Base-by-base conservation (phyloP, 2,888 invertebrate species). In the Thecocarcelia acutangulata region DNA sequence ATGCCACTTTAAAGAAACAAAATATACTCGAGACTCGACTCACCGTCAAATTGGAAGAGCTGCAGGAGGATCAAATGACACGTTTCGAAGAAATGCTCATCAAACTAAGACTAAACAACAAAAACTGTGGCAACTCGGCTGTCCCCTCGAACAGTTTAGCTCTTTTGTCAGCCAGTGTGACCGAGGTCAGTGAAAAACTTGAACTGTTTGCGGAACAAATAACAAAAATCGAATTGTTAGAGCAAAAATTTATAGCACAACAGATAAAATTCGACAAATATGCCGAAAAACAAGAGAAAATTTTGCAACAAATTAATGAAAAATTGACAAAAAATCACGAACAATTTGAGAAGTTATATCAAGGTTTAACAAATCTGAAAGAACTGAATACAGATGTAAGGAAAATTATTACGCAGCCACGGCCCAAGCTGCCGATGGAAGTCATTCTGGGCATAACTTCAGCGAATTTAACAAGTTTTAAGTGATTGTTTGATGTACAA, bases 371-470 rank as follows among this genome's bases (percentile, higher is more conserved):
- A 3, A 61, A 19, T 24, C 17, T 80, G 2, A 28, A 54, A 21
- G 28, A 61, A 13, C 12, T 74, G 11, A 42, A 44, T 19, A 64
- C 19, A 11, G 28, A 59, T 28, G 13, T 66, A 8, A 28, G 50
- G 5, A 40, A 63, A 1, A 3, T 24, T 0, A 8, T 37, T 6
- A 15, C 19, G 0, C 33, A 37, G 13, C 58, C 56, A 19, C 56
- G 63, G 0, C 42, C 68, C 15, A 54, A 48, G 28, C 19, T 76
- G 44, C 72, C 75, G 8, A 76, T 72, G 52, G 76, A 80, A 19
- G n/a, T 76, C 1, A 59, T 80, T 56, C 56, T 72, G 15, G 80
- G 76, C 11, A 61, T 80, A 40, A 72, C 37, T 15, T 59, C 66
- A 33, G n/a, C 70, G 6, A 66, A 70, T 19, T 8, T 54, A 37